phyloP scores from a whole-genome alignment of 1,140 invertebrate species.

The Spodoptera frugiperda region DNA sequence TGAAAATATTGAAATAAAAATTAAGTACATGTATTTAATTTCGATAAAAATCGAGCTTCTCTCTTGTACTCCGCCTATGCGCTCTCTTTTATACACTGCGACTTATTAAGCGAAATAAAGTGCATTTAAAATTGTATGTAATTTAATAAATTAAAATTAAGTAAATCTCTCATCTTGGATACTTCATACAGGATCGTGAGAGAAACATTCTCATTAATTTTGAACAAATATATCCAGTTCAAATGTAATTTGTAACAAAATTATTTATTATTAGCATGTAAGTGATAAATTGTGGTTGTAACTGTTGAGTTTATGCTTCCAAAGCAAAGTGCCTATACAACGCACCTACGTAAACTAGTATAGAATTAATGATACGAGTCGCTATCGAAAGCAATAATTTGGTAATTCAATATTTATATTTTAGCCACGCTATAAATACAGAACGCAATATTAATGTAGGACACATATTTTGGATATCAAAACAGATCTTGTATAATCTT shows the following conservation, averaged over 20 bases:
- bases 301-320: conserved; percentile 53
- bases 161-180: not conserved
- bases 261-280: conserved; percentile 48
- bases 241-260: conserved; percentile 36
- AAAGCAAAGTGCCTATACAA: conserved; percentile 59
- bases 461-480: too few species aligned
- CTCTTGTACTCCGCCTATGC: not conserved
- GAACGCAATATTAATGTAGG: too few species aligned
- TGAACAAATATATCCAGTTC: conserved; percentile 32
- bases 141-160: conserved; percentile 3
- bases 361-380: conserved; percentile 12
- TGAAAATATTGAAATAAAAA: too few species aligned
- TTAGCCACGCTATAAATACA: not conserved
- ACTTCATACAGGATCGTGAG: not conserved
- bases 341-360: conserved; percentile 18
- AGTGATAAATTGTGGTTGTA: conserved; percentile 65
- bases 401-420: not conserved
- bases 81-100: conserved; percentile 4
- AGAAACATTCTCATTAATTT: not conserved
- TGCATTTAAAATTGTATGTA: conserved; percentile 1
- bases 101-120: not conserved
- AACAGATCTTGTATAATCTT: too few species aligned
- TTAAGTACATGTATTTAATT: too few species aligned
- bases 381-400: not conserved
- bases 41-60: too few species aligned